Evolutionary conservation across 2,113 vertebrate species (phyloP).

Genomic region (Oceanodroma tethys): DNA sequence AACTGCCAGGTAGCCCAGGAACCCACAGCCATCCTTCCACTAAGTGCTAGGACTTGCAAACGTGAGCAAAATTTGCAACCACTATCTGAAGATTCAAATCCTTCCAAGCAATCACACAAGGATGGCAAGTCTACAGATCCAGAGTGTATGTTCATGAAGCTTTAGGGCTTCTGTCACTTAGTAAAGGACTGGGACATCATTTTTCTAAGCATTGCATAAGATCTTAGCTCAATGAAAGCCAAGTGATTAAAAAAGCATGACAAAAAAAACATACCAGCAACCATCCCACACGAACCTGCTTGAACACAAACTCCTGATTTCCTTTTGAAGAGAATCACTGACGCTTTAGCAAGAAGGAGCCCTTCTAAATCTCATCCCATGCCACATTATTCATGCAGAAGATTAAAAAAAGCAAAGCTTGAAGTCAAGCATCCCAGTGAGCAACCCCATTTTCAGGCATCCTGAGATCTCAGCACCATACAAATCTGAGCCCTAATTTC

Average conservation of each 20-base stretch:
- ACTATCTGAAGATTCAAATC: not conserved
- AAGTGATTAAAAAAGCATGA: not conserved
- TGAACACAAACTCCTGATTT: not conserved
- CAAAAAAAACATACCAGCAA: not conserved
- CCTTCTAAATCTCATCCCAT: not conserved
- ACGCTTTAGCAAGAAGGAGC: not conserved
- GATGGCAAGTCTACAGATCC: not conserved
- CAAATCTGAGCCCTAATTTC: not conserved
- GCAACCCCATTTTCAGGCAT: not conserved
- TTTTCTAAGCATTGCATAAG: not conserved
- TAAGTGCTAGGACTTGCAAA: not conserved
- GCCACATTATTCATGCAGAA: not conserved
- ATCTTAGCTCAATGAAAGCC: not conserved
- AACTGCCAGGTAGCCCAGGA: not conserved
- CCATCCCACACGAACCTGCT: not conserved
- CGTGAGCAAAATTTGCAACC: rapidly evolving
- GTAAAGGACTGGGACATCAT: not conserved
- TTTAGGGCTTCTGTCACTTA: not conserved
- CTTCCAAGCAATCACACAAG: not conserved
- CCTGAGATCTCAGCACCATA: not conserved
- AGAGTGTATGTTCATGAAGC: not conserved
- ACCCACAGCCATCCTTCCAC: not conserved
- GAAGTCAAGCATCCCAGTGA: not conserved
- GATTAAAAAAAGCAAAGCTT: not conserved
- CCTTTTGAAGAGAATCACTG: not conserved